A percentile compares a stretch with the other conserved stretches of the same genome.
These are phyloP conservation scores for Cryptotermes secundus DNA, from an alignment of 1,140 invertebrate species.

Conservation along the genomic window DNA sequence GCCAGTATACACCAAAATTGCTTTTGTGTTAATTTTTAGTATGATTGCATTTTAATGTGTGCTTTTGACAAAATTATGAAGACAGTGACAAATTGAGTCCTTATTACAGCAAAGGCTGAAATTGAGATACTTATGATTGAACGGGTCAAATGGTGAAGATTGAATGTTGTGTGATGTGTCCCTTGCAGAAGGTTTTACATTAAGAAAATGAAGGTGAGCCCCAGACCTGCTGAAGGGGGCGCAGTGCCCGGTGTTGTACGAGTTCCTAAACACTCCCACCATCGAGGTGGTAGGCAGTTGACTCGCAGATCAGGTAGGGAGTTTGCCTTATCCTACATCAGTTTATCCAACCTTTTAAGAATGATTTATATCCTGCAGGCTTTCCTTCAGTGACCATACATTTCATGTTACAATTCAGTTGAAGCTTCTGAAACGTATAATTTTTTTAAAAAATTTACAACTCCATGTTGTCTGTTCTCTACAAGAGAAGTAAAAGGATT, in stretches of 20 bases:
- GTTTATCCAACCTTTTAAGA: not conserved
- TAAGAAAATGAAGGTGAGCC: constrained; percentile 16
- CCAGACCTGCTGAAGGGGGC: not conserved
- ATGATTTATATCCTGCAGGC: too few species aligned
- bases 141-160: not conserved
- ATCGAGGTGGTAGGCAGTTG: not conserved
- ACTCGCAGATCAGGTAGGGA: constrained; percentile 13
- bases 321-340: not conserved
- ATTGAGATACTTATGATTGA: not conserved
- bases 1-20: too few species aligned
- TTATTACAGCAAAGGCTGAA: not conserved
- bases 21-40: too few species aligned
- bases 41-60: too few species aligned
- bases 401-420: too few species aligned
- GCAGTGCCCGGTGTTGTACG: constrained; percentile 7
- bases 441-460: too few species aligned
- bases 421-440: too few species aligned
- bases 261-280: not conserved
- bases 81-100: too few species aligned
- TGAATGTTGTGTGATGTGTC: constrained; percentile 16
- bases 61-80: too few species aligned
- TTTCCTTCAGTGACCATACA: too few species aligned
- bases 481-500: too few species aligned
- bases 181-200: constrained; percentile 7
- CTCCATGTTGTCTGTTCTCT: too few species aligned